Conservation (phyloP, 2,888 invertebrate species). For the Synergus itoensis region DNA sequence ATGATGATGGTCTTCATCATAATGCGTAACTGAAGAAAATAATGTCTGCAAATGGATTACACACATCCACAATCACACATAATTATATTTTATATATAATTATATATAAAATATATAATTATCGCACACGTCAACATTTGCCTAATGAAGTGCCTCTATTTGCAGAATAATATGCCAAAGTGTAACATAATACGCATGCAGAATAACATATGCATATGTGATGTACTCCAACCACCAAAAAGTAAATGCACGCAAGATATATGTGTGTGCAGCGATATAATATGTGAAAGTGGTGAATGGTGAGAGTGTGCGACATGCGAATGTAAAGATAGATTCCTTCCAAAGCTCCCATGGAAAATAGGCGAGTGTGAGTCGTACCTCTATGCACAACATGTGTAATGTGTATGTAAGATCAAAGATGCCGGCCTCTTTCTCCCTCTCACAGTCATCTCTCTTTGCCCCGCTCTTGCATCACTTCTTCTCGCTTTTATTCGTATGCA, state of each 20-base stretch:
- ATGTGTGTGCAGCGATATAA: not conserved
- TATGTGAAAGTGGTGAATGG: constrained; percentile 2
- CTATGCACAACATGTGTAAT: constrained; percentile 42
- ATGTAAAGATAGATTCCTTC: constrained; percentile 62
- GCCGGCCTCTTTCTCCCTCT: constrained; percentile 55
- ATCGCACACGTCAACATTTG: no score
- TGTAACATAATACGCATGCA: no score
- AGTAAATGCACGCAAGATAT: not conserved
- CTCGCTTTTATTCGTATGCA: constrained; percentile 35
- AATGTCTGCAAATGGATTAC: no score
- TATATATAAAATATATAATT: no score
- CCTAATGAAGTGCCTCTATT: no score
- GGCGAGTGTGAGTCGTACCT: constrained; percentile 47
- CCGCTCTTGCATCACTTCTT: constrained; percentile 44
- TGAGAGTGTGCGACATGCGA: constrained; percentile 21
- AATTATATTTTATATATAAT: no score
- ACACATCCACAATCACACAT: no score
- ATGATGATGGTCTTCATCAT: no score
- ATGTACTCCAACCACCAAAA: not conserved
- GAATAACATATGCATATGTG: no score
- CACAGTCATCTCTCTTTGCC: constrained; percentile 59
- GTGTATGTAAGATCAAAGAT: constrained; percentile 71
- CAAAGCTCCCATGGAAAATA: constrained; percentile 50
- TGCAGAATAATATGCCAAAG: no score
- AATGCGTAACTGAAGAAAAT: no score